Evolutionary conservation across 2,113 vertebrate genomes (phyloP).

Genomic region (Syngnathus typhle): DNA sequence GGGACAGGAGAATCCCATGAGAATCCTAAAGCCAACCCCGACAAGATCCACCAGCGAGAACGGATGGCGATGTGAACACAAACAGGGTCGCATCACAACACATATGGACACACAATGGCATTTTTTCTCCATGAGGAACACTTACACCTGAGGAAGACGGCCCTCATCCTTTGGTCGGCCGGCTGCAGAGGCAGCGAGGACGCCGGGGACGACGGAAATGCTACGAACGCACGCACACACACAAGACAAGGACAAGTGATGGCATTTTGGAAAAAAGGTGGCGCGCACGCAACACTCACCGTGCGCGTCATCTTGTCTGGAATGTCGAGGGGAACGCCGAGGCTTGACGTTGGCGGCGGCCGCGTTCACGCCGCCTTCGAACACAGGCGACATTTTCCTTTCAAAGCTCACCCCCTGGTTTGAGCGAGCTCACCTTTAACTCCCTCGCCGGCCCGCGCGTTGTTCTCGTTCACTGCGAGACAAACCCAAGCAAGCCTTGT

Average conservation of each 20-base stretch:
- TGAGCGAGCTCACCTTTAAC: constrained; percentile 49
- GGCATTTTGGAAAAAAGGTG: neutral
- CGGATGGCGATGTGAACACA: too few relatives aligned
- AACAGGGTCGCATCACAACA: too few relatives aligned
- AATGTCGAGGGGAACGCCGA: constrained; percentile 18
- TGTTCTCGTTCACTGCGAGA: constrained; percentile 52
- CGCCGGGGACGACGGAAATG: constrained; percentile 34
- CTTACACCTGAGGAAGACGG: constrained; percentile 64
- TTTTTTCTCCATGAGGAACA: constrained; percentile 1
- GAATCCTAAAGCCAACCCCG: neutral
- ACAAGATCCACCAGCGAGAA: neutral
- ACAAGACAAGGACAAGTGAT: neutral
- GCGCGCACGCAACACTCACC: neutral
- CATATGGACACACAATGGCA: too few relatives aligned
- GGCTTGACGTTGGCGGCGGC: constrained; percentile 48
- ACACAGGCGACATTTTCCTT: neutral
- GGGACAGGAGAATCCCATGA: neutral
- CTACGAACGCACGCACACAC: constrained; percentile 1
- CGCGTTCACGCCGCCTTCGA: constrained; percentile 26
- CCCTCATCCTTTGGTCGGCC: constrained; percentile 62
- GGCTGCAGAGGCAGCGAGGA: constrained; percentile 55
- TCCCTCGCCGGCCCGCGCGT: constrained; percentile 31
- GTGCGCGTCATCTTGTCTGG: constrained; percentile 29
- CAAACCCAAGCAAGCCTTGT: neutral
- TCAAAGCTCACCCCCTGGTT: too few relatives aligned